Evolutionary conservation across 2,888 invertebrate species (phyloP), one percentile per base, ranked within the genome.

Genomic region (Aphrophora alni): DNA sequence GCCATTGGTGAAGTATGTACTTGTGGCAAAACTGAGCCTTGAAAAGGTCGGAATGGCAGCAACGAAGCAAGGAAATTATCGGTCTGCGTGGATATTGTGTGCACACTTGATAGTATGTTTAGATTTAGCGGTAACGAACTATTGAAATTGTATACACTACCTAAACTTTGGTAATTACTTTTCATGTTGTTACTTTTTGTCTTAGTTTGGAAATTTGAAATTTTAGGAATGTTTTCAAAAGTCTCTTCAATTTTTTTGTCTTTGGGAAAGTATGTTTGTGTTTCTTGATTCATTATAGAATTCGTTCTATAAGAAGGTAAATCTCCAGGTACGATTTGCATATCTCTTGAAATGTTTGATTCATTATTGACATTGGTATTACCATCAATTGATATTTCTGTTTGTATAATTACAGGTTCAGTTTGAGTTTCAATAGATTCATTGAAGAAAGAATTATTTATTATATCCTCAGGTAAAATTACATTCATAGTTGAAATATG

Each of bases 1-100:
- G 87, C 87, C 87, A 88, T 87, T 83, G 88, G 88, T 77, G 88
- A 88, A 83, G 87, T 74, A 71, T 75, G 44, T 24, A 82, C 79
- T 25, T 73, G 69, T 26, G 81, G 77, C 75, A 81, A 75, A 75
- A 81, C 33, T 38, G 81, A 74, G 8, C 81, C 78, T 33, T 74
- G 78, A 24, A 79, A 73, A 17, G 74, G 59, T 8, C 78, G 78
- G 21, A 21, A 21, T 44, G 51, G 38, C 17, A 21, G 59, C 21
- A 59, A 2, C 21, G 59, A 59, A 59, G 59, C 59, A 14, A 5
- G 4, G 10, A 59, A n/a, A 59, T 10, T n/a, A 59, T 59, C 59
- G 59, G 59, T 59, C 59, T 59, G 59, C 59, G 59, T 59, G 59
- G 59, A 59, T n/a, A 59, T 21, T 21, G 59, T 59, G 59, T 59